Conservation (phyloP, 2,797 vertebrate genomes). For the Eremophila alpestris region DNA sequence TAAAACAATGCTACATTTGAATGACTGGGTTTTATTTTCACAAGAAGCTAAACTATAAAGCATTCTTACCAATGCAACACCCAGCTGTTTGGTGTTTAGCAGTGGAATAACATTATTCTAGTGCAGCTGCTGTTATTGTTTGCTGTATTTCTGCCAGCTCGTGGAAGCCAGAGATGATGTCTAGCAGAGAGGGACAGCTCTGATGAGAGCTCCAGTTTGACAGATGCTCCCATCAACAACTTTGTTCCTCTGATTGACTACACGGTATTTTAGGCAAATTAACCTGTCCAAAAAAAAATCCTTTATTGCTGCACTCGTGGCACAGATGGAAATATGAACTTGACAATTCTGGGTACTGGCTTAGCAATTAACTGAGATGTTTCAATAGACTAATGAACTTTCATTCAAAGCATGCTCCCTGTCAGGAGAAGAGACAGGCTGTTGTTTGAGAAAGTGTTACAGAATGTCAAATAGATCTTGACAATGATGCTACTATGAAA, state of each 20-base stretch:
- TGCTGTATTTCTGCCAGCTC: slow-evolving; percentile 55
- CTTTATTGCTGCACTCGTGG: slow-evolving; percentile 63
- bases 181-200: slow-evolving; percentile 53
- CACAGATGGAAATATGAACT: slow-evolving; percentile 76
- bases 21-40: slow-evolving; percentile 57
- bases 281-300: slow-evolving; percentile 73
- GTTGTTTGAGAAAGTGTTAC: slow-evolving; percentile 29
- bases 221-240: slow-evolving; percentile 72
- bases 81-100: slow-evolving; percentile 62
- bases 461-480: slow-evolving; percentile 45
- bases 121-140: slow-evolving; percentile 66
- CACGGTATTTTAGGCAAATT: slow-evolving; percentile 76
- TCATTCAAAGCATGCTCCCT: slow-evolving; percentile 58
- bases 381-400: slow-evolving; percentile 76
- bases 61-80: slow-evolving; percentile 32
- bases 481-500: background rate
- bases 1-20: slow-evolving; percentile 58
- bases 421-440: slow-evolving; percentile 64
- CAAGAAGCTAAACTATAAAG: slow-evolving; percentile 45
- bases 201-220: slow-evolving; percentile 59
- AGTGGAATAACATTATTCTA: slow-evolving; percentile 44
- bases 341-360: slow-evolving; percentile 64
- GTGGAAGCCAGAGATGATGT: slow-evolving; percentile 48
- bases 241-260: slow-evolving; percentile 74
- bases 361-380: slow-evolving; percentile 74